Percentiles rank a stretch among this genome's conserved stretches.
These are phyloP conservation scores for Glaucidium brasilianum DNA, from an alignment of 2,113 vertebrate genomes.

Conservation along the genomic window DNA sequence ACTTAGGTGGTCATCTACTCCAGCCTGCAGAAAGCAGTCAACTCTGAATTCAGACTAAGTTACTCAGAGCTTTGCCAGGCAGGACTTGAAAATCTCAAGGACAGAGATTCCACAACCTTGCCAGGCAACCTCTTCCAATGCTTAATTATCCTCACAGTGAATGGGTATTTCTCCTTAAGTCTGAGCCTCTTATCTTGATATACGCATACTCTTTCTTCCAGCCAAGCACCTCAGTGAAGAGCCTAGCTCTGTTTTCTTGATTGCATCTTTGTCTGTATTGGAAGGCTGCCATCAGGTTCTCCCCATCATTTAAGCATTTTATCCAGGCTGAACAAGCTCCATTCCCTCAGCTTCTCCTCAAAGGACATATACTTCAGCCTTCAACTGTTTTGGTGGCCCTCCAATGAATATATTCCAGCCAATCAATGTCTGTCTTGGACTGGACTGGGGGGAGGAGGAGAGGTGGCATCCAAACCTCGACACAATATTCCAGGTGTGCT, in stretches of 20 bases:
- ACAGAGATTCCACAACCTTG: neutral
- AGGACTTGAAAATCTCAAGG: neutral
- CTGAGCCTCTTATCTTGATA: neutral
- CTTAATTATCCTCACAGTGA: neutral
- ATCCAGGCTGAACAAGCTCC: neutral
- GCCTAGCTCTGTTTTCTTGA: neutral
- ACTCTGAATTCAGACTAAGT: neutral
- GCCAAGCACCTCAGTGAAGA: neutral
- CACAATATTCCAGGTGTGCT: neutral
- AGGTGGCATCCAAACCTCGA: neutral
- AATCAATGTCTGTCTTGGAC: neutral
- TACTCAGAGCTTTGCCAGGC: neutral
- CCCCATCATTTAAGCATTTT: neutral
- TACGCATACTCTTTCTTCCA: accelerated
- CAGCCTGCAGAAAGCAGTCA: neutral
- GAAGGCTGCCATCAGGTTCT: neutral
- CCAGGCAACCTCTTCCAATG: neutral
- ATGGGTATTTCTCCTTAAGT: neutral
- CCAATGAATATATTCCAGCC: neutral
- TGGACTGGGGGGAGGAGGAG: neutral
- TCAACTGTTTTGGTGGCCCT: neutral
- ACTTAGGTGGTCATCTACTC: neutral
- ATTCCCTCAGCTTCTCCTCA: neutral
- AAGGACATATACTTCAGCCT: accelerated
- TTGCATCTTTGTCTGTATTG: neutral